These are phyloP conservation scores for Coptodon bakossiorum DNA, from an alignment of 2,113 vertebrate species.

Conservation along the genomic window DNA sequence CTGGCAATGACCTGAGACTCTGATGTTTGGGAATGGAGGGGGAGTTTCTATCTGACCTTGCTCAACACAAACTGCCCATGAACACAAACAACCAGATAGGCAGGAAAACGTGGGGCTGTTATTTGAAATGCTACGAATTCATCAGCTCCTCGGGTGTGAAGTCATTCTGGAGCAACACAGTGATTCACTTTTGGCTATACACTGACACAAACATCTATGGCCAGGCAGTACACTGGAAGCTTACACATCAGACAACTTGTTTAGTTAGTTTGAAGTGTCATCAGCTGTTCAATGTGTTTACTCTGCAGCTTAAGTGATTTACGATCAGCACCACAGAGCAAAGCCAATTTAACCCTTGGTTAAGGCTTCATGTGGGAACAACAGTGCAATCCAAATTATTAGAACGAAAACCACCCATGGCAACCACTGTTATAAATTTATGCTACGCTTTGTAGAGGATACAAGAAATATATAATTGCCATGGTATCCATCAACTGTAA, in stretches of 20 bases:
- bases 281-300: background rate
- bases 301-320: background rate
- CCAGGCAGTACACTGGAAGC: background rate
- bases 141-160: background rate
- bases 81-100: background rate
- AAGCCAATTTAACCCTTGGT: background rate
- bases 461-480: background rate
- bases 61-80: background rate
- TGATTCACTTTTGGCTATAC: background rate
- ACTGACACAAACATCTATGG: background rate
- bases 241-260: background rate
- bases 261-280: background rate
- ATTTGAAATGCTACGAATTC: background rate
- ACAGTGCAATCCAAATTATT: background rate
- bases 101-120: background rate
- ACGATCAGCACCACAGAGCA: background rate
- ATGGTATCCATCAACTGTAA: background rate
- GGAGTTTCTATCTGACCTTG: background rate
- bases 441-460: background rate
- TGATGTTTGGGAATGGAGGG: background rate
- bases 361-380: background rate
- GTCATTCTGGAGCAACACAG: background rate
- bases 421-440: background rate
- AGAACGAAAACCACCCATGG: background rate
- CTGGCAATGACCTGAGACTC: conserved; percentile 26